phyloP scores from a whole-genome alignment of 2,888 invertebrate species.

The Pollenia amentaria region DNA sequence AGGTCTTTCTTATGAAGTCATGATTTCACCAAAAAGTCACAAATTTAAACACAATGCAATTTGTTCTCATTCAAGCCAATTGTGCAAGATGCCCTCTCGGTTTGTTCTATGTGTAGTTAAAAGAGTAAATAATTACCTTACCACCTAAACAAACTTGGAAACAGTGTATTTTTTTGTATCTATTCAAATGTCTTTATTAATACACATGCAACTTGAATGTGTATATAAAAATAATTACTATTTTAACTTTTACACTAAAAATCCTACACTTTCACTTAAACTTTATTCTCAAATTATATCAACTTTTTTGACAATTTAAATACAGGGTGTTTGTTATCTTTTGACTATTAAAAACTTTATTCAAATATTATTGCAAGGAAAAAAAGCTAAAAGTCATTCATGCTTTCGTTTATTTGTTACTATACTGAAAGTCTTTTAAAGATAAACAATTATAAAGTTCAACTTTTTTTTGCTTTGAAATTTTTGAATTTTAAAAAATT shows the following conservation, averaged over 20 bases:
- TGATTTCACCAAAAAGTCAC: too few species aligned
- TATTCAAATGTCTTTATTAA: neutral
- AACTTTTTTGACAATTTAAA: constrained; percentile 10
- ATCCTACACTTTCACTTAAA: constrained; percentile 59
- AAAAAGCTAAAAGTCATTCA: constrained; percentile 19
- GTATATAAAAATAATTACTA: constrained; percentile 45
- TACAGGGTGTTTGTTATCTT: constrained; percentile 58
- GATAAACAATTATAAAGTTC: constrained; percentile 52
- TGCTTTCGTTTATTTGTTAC: neutral
- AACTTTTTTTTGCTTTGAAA: constrained; percentile 5
- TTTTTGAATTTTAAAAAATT: neutral
- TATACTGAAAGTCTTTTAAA: neutral
- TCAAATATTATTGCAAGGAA: constrained; percentile 32
- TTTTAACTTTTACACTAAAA: constrained; percentile 13
- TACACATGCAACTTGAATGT: neutral
- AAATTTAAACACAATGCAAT: neutral
- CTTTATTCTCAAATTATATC: constrained; percentile 25
- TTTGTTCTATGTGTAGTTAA: too few species aligned
- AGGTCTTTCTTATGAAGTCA: too few species aligned
- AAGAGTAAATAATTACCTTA: too few species aligned
- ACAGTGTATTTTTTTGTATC: constrained; percentile 16
- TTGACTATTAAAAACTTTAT: constrained; percentile 56
- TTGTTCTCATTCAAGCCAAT: too few species aligned
- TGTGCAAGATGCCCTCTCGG: neutral
- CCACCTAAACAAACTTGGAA: neutral